phyloP scores from a whole-genome alignment of 2,113 vertebrate species.

The Rhynchomys soricoides region DNA sequence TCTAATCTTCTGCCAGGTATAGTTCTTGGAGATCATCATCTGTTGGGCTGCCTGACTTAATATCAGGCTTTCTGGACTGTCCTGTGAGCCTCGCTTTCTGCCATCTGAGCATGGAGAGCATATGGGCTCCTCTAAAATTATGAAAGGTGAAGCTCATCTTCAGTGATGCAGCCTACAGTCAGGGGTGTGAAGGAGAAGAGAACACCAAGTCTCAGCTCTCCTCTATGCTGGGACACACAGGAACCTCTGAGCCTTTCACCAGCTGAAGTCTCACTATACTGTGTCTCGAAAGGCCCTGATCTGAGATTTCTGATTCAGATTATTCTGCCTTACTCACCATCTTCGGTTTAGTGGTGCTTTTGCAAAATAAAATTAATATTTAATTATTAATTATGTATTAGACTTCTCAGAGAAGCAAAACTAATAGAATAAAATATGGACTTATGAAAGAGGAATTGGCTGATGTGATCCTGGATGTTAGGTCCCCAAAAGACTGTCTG shows the following conservation, averaged over 20 bases:
- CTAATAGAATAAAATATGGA: neutral
- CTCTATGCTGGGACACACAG: neutral
- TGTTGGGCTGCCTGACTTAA: neutral
- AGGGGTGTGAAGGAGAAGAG: neutral
- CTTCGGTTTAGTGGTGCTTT: neutral
- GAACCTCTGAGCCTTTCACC: neutral
- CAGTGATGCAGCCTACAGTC: neutral
- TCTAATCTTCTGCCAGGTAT: neutral
- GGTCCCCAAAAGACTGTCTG: neutral
- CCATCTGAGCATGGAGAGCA: neutral
- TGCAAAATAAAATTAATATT: constrained; percentile 31
- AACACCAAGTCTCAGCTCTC: accelerated
- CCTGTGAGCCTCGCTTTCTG: neutral
- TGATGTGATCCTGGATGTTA: neutral
- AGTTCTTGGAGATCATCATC: neutral
- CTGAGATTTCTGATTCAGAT: neutral
- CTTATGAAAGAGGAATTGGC: neutral
- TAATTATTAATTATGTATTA: neutral
- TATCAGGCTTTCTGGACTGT: neutral
- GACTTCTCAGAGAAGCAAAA: neutral
- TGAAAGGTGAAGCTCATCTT: neutral
- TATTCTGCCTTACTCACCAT: neutral
- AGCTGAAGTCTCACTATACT: neutral
- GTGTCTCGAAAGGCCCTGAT: neutral
- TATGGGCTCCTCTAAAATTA: neutral